Conservation (phyloP, 2,888 invertebrate genomes). For the Ophonus ardosiacus region DNA sequence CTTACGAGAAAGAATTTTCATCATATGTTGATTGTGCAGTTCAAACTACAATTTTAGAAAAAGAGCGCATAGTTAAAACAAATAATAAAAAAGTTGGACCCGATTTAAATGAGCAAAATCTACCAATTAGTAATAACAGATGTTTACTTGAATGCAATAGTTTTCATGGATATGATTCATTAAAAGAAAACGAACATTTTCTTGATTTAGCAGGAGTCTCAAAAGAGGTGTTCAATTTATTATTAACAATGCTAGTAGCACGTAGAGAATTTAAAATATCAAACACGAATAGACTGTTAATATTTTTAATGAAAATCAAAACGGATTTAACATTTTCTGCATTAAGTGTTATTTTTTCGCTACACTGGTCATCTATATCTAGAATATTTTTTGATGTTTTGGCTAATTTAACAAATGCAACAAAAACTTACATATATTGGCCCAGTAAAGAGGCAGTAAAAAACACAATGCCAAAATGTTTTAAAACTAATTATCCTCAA, state of each 20-base stretch:
- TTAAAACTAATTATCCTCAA: not conserved
- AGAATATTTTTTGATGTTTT: not conserved
- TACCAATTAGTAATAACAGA: no score
- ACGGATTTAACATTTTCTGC: conserved; percentile 2
- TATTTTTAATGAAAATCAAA: conserved; percentile 1
- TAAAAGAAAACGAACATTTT: no score
- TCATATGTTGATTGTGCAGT: no score
- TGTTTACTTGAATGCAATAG: no score
- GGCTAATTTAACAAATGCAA: not conserved
- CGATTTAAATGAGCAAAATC: no score
- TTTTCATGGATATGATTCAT: no score
- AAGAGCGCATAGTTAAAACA: no score
- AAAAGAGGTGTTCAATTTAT: not conserved
- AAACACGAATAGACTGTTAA: not conserved
- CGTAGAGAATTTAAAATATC: not conserved
- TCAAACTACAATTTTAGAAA: no score
- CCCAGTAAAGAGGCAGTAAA: not conserved
- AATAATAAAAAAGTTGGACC: no score
- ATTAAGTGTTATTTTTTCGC: not conserved
- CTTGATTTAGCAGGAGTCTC: not conserved
- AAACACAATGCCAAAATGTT: not conserved
- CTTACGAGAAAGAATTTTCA: no score
- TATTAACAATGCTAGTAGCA: not conserved
- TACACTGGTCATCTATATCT: not conserved
- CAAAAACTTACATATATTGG: not conserved